A percentile compares a stretch with the other conserved stretches of the same genome.
Evolutionary conservation across 2,888 invertebrate genomes (phyloP).

Genomic region (Apamea monoglypha): DNA sequence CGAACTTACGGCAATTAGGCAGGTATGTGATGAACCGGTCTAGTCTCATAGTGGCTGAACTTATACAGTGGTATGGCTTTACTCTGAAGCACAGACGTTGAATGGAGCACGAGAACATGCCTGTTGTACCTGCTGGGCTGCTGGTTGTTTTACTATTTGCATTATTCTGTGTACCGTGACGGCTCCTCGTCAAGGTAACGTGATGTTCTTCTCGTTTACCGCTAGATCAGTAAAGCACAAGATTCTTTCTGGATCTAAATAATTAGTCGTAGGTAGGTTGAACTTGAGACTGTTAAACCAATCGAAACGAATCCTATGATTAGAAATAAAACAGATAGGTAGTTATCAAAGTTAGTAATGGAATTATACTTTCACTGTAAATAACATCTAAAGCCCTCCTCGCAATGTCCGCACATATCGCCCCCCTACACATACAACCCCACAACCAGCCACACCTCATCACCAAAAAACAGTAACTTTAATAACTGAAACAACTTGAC

Average conservation of each 20-base stretch:
- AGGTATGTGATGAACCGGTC: background rate
- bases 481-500: constrained; percentile 22
- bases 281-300: background rate
- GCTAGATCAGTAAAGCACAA: background rate
- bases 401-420: background rate
- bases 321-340: background rate
- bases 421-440: background rate
- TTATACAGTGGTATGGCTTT: background rate
- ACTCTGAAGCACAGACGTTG: background rate
- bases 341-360: background rate
- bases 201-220: background rate
- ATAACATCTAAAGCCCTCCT: background rate
- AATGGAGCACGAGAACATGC: background rate
- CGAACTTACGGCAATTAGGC: constrained; percentile 5
- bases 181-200: background rate
- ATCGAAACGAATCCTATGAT: background rate
- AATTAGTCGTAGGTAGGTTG: too few relatives aligned
- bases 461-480: constrained; percentile 17
- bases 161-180: too few relatives aligned
- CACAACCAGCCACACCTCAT: background rate
- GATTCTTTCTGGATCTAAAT: background rate
- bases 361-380: background rate
- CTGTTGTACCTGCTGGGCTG: background rate
- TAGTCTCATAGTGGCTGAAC: background rate
- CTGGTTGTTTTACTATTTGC: background rate